Evolutionary conservation across 92 coral and sea anemone species (phyloP).

Genomic region (Pocillopora grandis): DNA sequence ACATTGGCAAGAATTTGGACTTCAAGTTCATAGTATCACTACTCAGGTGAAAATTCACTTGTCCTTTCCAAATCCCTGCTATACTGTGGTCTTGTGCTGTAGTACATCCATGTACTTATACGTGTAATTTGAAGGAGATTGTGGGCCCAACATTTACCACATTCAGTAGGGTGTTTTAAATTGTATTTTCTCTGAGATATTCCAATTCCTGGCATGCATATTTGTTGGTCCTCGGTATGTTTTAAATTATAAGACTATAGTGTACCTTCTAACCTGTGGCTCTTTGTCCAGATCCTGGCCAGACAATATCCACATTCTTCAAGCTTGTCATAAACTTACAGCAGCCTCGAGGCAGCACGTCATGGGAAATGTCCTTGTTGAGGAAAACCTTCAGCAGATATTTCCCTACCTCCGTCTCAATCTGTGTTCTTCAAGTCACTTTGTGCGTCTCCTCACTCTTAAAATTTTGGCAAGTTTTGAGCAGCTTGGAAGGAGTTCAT

Average conservation of each 20-base stretch:
- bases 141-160: too few relatives aligned
- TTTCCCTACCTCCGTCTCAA: slow-evolving; percentile 59
- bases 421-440: slow-evolving; percentile 79
- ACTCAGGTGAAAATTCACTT: slow-evolving; percentile 57
- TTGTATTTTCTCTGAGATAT: too few relatives aligned
- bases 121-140: too few relatives aligned
- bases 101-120: too few relatives aligned
- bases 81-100: background rate
- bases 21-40: slow-evolving; percentile 40
- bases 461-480: slow-evolving; percentile 75
- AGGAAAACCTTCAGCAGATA: slow-evolving; percentile 49
- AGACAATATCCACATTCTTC: slow-evolving; percentile 73
- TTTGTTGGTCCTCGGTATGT: too few relatives aligned
- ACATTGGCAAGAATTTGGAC: slow-evolving; percentile 34
- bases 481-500: slow-evolving; percentile 26
- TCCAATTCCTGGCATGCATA: too few relatives aligned
- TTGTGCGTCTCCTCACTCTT: slow-evolving; percentile 74
- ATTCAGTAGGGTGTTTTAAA: too few relatives aligned
- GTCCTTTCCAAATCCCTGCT: background rate
- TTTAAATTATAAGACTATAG: background rate
- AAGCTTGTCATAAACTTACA: slow-evolving; percentile 60
- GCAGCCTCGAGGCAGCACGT: slow-evolving; percentile 46
- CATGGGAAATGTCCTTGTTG: slow-evolving; percentile 39
- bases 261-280: background rate
- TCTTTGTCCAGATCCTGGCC: slow-evolving; percentile 54